A percentile compares a stretch with the other conserved stretches of the same genome.
Evolutionary conservation across 2,888 invertebrate genomes (phyloP).

Genomic region (Mythimna pallens): DNA sequence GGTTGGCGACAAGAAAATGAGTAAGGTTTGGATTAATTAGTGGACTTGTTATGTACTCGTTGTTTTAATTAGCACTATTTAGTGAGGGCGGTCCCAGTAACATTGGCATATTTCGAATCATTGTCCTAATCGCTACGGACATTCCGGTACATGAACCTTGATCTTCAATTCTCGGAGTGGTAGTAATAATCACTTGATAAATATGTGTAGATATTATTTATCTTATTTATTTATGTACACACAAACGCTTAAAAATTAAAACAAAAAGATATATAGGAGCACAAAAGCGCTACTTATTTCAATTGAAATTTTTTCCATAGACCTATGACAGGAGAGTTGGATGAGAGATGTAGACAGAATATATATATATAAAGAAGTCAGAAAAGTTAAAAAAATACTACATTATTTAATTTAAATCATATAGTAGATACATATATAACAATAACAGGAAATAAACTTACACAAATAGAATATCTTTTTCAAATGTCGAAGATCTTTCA

Average conservation of each 20-base stretch:
- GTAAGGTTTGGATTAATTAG: constrained; percentile 54
- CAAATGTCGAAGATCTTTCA: constrained; percentile 9
- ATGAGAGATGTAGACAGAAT: no score
- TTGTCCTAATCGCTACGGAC: constrained; percentile 58
- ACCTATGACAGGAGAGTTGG: no score
- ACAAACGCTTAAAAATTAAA: no score
- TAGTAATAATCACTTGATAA: constrained; percentile 28
- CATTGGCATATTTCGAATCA: constrained; percentile 61
- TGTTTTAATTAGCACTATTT: constrained; percentile 58
- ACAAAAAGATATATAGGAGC: no score
- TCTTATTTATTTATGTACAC: not conserved
- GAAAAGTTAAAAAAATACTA: no score
- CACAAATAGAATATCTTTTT: not conserved
- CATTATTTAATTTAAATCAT: no score
- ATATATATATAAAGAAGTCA: no score
- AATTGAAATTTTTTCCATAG: no score
- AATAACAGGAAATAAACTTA: no score
- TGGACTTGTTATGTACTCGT: constrained; percentile 40
- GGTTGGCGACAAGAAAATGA: constrained; percentile 30
- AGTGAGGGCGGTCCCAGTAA: constrained; percentile 60
- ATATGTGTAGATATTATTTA: constrained; percentile 13
- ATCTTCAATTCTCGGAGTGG: constrained; percentile 50
- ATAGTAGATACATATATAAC: no score
- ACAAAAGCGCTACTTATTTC: no score
- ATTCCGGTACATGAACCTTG: constrained; percentile 61